These are phyloP conservation scores for Xyliphius kryptos DNA, from an alignment of 2,113 vertebrate species.

Conservation along the genomic window DNA sequence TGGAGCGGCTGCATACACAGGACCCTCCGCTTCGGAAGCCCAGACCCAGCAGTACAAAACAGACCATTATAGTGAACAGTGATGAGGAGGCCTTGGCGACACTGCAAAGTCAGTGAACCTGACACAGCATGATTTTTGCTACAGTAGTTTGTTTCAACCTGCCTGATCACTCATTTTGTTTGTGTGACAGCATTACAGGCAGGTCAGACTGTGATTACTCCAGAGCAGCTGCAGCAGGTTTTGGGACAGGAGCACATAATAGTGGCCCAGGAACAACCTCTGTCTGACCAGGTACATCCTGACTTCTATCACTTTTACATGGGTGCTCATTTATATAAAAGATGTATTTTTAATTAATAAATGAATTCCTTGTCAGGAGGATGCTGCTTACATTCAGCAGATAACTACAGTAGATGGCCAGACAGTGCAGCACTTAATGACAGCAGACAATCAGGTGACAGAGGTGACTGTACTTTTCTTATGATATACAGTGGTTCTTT, in stretches of 20 bases:
- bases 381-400: conserved; percentile 90
- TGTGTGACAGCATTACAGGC: conserved; percentile 72
- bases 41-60: conserved; percentile 54
- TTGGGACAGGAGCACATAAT: conserved; percentile 89
- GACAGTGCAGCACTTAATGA: conserved; percentile 90
- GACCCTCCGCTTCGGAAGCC: conserved; percentile 64
- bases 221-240: conserved; percentile 76
- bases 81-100: conserved; percentile 84
- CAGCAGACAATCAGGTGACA: conserved; percentile 85
- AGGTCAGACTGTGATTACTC: conserved; percentile 71
- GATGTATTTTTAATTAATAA: too few species aligned
- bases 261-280: conserved; percentile 79
- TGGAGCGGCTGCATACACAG: conserved; percentile 84
- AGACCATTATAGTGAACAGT: conserved; percentile 85
- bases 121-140: too few species aligned
- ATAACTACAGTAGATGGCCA: conserved; percentile 91
- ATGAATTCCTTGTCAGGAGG: conserved; percentile 82
- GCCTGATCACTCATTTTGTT: neutral
- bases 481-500: neutral
- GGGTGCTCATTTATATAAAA: neutral
- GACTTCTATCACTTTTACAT: neutral
- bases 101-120: conserved; percentile 78
- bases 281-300: conserved; percentile 73
- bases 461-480: conserved; percentile 32
- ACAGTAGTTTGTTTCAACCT: too few species aligned